These are phyloP conservation scores for Callyntrura guangdongensis DNA, from an alignment of 2,888 invertebrate genomes.

Conservation along the genomic window DNA sequence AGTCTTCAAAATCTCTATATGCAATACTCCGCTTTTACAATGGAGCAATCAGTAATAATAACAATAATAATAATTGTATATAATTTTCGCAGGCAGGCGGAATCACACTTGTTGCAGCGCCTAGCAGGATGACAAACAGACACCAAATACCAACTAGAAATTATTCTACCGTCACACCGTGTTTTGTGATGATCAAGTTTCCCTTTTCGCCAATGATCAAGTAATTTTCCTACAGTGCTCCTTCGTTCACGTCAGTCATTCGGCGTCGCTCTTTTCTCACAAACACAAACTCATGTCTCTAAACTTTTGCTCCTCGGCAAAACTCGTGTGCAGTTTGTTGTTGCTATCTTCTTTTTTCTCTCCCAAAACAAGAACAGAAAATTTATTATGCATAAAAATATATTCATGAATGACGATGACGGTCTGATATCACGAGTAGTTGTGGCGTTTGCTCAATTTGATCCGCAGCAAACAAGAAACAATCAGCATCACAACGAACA, in stretches of 20 bases:
- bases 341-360: constrained; percentile 20
- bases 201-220: constrained; percentile 41
- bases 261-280: constrained; percentile 8
- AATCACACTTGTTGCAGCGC: constrained; percentile 14
- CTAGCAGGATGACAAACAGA: neutral
- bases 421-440: constrained; percentile 25
- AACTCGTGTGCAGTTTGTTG: constrained; percentile 37
- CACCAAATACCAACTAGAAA: constrained; percentile 4
- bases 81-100: constrained; percentile 5
- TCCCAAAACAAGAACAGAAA: constrained; percentile 38
- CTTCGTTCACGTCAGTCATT: constrained; percentile 24
- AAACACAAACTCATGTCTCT: constrained; percentile 11
- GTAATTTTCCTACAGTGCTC: constrained; percentile 1
- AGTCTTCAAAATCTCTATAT: neutral
- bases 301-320: neutral
- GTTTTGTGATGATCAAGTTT: constrained; percentile 28
- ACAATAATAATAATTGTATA: neutral
- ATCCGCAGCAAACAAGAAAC: constrained; percentile 34
- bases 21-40: neutral
- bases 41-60: neutral
- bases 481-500: constrained; percentile 30
- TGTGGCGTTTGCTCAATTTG: constrained; percentile 54
- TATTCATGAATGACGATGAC: constrained; percentile 49
- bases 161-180: neutral
- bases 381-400: constrained; percentile 41